Evolutionary conservation across 2,888 invertebrate species (phyloP).

Genomic region (Patella pellucida): DNA sequence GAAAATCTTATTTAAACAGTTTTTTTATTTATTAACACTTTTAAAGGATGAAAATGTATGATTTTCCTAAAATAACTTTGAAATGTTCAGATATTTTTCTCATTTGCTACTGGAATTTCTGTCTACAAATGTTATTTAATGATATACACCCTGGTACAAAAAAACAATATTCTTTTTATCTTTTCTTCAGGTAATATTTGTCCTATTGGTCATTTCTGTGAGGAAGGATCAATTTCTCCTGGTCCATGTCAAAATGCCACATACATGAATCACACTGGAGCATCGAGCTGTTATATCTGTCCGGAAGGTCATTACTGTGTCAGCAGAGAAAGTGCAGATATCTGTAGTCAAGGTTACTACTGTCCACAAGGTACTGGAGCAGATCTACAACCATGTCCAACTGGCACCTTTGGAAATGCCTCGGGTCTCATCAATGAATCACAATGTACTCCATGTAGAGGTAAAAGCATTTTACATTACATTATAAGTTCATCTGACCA

Average conservation of each 20-base stretch:
- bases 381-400: constrained; percentile 59
- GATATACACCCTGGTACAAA: background rate
- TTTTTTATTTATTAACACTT: no score
- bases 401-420: constrained; percentile 63
- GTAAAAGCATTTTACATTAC: constrained; percentile 35
- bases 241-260: constrained; percentile 62
- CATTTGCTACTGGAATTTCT: background rate
- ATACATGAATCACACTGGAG: constrained; percentile 66
- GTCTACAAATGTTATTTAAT: background rate
- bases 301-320: constrained; percentile 66
- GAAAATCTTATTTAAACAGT: background rate
- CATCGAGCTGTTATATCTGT: constrained; percentile 58
- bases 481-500: no score
- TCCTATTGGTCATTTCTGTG: constrained; percentile 63
- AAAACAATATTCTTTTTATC: background rate
- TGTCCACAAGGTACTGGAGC: constrained; percentile 67
- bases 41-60: no score
- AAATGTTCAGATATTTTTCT: no score
- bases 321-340: constrained; percentile 61
- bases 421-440: constrained; percentile 52
- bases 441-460: constrained; percentile 66
- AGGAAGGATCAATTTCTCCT: constrained; percentile 51
- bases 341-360: constrained; percentile 64
- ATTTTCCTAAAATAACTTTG: no score
- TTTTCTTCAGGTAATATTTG: constrained; percentile 59